Evolutionary conservation across 2,797 vertebrate species (phyloP), one percentile per base, ranked within the genome.

Genomic region (Gallinago stenura): DNA sequence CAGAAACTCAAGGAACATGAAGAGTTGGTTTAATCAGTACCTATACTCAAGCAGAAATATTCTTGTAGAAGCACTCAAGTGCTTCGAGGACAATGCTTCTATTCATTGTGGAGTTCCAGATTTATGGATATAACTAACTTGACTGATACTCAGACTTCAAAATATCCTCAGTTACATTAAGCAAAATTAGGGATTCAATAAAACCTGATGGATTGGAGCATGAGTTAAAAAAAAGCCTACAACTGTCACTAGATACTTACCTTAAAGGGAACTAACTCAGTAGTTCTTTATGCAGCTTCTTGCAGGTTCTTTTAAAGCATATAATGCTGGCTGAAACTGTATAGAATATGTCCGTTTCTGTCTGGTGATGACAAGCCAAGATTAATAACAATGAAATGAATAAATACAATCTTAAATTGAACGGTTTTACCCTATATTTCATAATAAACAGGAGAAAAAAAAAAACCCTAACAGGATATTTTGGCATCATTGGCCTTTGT

Each of bases 21-120:
- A 93, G 57, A 82, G 69, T 91, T 96, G 69, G 80, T 96, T 96
- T 97, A 90, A 96, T 84, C 50, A 81, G 65, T 71, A 88, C 30
- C 89, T 89, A 84, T 10, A 77, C 30, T 83, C 43, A 64, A 89
- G 76, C 35, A 89, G 73, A 90, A 95, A 90, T 82, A 89, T 84
- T 93, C 70, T 89, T 84, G 68, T 87, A 79, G 92, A 95, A 90
- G 15, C 41, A 83, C 48, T 75, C 15, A 46, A 51, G 53, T 51
- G 41, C 33, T 26, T 37, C 4, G 11, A 50, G 61, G 68, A 94
- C 91, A 95, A 71, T 76, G 84, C 62, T 93, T 39, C n/a, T 95
- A 89, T 91, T 68, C 82, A 95, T 66, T 24, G 50, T 83, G 46
- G n/a, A 91, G 46, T 68, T 89, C 45, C 45, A 83, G 43, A 82